Conservation (phyloP, 1,140 invertebrate genomes). For the Campoletis sonorensis region DNA sequence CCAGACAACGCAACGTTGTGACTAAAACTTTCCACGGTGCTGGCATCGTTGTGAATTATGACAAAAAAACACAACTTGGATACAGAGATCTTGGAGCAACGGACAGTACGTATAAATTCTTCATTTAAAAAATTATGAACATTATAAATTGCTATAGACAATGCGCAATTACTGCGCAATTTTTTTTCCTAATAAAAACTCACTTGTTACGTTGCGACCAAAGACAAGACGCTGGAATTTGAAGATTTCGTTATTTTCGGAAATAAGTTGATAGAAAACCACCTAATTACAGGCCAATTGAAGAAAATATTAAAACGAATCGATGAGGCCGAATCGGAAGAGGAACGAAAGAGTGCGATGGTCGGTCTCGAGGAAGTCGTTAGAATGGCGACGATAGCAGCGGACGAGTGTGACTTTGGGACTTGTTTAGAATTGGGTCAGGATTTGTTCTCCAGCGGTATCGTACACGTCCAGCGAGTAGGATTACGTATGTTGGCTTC, state of each 20-base stretch:
- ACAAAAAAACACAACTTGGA: slow-evolving; percentile 87
- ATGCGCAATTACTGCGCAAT: too few relatives aligned
- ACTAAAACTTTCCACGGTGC: slow-evolving; percentile 89
- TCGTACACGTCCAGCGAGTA: slow-evolving; percentile 81
- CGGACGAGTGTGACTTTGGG: slow-evolving; percentile 96
- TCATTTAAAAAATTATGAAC: neutral
- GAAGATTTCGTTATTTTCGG: too few relatives aligned
- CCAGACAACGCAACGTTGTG: slow-evolving; percentile 83
- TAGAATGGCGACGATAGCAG: slow-evolving; percentile 89
- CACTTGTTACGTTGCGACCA: too few relatives aligned
- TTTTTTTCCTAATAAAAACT: too few relatives aligned
- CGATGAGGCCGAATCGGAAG: slow-evolving; percentile 78
- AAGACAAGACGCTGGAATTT: too few relatives aligned
- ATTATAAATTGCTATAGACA: too few relatives aligned
- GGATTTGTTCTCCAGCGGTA: slow-evolving; percentile 88
- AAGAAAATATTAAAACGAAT: slow-evolving; percentile 86
- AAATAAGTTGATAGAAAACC: too few relatives aligned
- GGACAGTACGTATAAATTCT: slow-evolving; percentile 79
- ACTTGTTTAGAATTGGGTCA: slow-evolving; percentile 92
- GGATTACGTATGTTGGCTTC: slow-evolving; percentile 82
- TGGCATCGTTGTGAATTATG: slow-evolving; percentile 92
- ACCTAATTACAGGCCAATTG: slow-evolving; percentile 79
- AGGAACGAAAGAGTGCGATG: slow-evolving; percentile 78
- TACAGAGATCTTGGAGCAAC: slow-evolving; percentile 86
- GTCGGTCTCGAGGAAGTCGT: slow-evolving; percentile 86